phyloP scores from a whole-genome alignment of 2,888 invertebrate species.

The Villa cingulata region DNA sequence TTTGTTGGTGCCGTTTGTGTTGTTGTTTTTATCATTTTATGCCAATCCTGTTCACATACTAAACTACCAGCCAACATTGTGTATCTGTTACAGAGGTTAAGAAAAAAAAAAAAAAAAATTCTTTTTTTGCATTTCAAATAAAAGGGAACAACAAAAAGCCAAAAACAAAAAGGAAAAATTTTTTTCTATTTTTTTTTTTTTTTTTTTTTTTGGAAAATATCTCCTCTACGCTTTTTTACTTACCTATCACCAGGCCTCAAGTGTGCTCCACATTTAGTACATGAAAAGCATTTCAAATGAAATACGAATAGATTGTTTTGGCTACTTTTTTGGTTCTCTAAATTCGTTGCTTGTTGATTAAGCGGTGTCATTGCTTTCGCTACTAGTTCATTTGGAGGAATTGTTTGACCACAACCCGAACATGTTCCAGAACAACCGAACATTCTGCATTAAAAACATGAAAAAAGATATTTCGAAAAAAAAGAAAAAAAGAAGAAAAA shows the following conservation, averaged over 20 bases:
- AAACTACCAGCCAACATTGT: constrained; percentile 81
- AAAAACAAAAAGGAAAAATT: neutral
- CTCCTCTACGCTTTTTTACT: too few relatives aligned
- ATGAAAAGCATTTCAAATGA: constrained; percentile 91
- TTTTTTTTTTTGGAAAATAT: too few relatives aligned
- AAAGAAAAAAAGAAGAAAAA: too few relatives aligned
- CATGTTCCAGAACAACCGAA: constrained; percentile 83
- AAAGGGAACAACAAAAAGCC: neutral
- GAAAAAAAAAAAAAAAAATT: constrained; percentile 3
- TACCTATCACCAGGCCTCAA: constrained; percentile 83
- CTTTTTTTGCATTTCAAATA: too few relatives aligned
- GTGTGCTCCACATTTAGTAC: constrained; percentile 82
- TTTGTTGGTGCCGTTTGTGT: constrained; percentile 43
- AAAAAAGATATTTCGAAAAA: too few relatives aligned
- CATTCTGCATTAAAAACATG: constrained; percentile 61
- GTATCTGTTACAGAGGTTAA: constrained; percentile 44
- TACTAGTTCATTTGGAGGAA: constrained; percentile 86
- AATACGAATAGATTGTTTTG: constrained; percentile 56
- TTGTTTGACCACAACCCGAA: constrained; percentile 81
- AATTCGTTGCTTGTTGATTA: constrained; percentile 28
- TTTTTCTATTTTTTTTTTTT: neutral
- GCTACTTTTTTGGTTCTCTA: constrained; percentile 40
- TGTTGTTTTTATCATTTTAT: constrained; percentile 73
- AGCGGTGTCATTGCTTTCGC: constrained; percentile 47
- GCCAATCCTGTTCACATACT: constrained; percentile 92